Evolutionary conservation across 1,140 invertebrate genomes (phyloP), one percentile per base, ranked within the genome.

Genomic region (Branchinecta lynchi): DNA sequence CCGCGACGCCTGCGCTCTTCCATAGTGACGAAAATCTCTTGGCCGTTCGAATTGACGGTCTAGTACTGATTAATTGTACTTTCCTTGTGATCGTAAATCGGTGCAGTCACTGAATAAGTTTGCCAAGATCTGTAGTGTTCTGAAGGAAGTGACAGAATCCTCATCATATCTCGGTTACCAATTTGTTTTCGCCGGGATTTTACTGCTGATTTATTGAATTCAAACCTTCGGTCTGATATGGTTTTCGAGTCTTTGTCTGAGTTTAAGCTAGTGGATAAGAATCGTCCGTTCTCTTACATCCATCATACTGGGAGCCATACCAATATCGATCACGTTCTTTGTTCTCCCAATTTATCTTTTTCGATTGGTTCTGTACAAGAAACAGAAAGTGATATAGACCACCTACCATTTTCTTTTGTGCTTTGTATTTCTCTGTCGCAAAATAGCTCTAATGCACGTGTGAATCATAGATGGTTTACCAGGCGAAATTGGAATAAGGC

Each of bases 401-500:
- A 51, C 46, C 46, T 51, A 51, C 46, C 46, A 51, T 9, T 51
- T 51, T 51, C 46, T n/a, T 51, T 51, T n/a, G n/a, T 51, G 46
- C 46, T 51, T 51, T 9, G n/a, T 51, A 51, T 51, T 51, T 51
- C 46, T 51, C 46, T 51, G 46, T 51, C 46, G 46, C 46, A 51
- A 51, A n/a, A 51, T 51, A 51, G 46, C n/a, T 51, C 46, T 51
- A 51, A 51, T 51, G n/a, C n/a, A n/a, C n/a, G n/a, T n/a, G n/a
- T n/a, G n/a, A n/a, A n/a, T n/a, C n/a, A n/a, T n/a, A n/a, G n/a
- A n/a, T n/a, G n/a, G n/a, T n/a, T n/a, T n/a, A n/a, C n/a, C n/a
- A n/a, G n/a, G n/a, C n/a, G n/a, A n/a, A 51, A 51, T 51, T 51
- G 46, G 46, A 51, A 51, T 51, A 51, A 51, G 46, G 46, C 46